phyloP scores from a whole-genome alignment of 1,140 invertebrate genomes.

The Diorhabda elongata region DNA sequence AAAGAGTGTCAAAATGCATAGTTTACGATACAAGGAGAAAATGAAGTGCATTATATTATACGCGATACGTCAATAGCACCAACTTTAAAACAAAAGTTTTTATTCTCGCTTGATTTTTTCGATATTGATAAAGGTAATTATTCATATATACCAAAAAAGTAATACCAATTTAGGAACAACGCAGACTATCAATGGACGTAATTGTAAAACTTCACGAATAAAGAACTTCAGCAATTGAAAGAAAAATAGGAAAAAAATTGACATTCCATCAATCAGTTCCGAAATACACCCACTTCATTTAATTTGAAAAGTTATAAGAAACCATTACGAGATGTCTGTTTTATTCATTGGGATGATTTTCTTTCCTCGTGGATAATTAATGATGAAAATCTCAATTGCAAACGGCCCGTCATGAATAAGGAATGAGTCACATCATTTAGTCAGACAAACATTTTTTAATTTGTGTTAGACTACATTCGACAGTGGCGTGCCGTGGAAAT shows the following conservation, averaged over 20 bases:
- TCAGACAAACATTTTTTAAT: not conserved
- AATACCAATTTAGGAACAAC: too few species aligned
- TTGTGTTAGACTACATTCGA: not conserved
- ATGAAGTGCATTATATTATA: too few species aligned
- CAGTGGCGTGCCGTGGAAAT: too few species aligned
- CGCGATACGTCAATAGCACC: too few species aligned
- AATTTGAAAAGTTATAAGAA: constrained; percentile 11
- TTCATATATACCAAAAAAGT: too few species aligned
- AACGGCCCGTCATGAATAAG: not conserved
- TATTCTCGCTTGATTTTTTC: too few species aligned
- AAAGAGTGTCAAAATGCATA: too few species aligned
- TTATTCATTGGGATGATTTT: constrained; percentile 4
- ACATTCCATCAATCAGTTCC: not conserved
- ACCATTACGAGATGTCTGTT: constrained; percentile 8
- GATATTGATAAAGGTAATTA: too few species aligned
- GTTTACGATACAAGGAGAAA: too few species aligned
- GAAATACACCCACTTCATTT: constrained; percentile 1
- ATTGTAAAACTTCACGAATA: not conserved
- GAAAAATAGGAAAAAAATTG: constrained; percentile 3
- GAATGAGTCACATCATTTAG: constrained; percentile 11
- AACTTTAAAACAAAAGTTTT: too few species aligned
- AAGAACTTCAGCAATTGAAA: not conserved
- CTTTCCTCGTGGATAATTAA: not conserved
- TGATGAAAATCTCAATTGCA: constrained; percentile 6
- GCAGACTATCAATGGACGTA: too few species aligned